A percentile compares a stretch with the other conserved stretches of the same genome.
These are phyloP conservation scores for Watsonalla cultraria DNA, from an alignment of 2,888 invertebrate species.

Conservation along the genomic window DNA sequence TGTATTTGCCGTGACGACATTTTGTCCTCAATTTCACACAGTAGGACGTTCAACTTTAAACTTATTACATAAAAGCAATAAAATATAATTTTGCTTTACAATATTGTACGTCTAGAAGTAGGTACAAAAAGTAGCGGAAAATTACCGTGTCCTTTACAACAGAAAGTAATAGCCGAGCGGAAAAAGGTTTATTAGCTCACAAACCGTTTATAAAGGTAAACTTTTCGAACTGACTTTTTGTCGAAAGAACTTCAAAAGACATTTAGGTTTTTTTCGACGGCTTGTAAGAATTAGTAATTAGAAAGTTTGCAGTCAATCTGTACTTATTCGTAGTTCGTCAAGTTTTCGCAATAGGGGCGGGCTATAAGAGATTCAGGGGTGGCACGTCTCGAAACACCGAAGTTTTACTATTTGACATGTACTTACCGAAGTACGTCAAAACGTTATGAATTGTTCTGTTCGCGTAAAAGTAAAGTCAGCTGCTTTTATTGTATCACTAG, in stretches of 20 bases:
- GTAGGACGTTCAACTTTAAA: too few relatives aligned
- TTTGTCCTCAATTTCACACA: too few relatives aligned
- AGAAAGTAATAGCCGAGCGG: neutral
- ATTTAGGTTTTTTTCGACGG: too few relatives aligned
- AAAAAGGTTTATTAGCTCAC: neutral
- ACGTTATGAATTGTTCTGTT: neutral
- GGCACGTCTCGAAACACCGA: neutral
- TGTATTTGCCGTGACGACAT: too few relatives aligned
- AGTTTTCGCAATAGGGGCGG: neutral
- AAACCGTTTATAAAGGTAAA: neutral
- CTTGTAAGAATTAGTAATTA: neutral
- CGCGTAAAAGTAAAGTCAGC: too few relatives aligned
- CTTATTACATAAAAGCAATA: too few relatives aligned
- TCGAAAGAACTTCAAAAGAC: too few relatives aligned
- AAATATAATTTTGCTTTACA: too few relatives aligned
- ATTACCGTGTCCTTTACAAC: neutral
- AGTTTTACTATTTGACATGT: neutral
- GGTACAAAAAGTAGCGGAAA: neutral
- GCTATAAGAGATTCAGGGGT: too few relatives aligned
- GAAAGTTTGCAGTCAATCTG: neutral
- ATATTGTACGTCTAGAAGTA: too few relatives aligned
- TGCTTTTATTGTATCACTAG: too few relatives aligned
- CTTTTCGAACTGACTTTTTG: neutral
- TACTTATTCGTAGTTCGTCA: neutral
- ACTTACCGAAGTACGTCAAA: neutral